These are phyloP conservation scores for Orycteropus afer DNA, from an alignment of 2,113 vertebrate genomes.

Conservation along the genomic window DNA sequence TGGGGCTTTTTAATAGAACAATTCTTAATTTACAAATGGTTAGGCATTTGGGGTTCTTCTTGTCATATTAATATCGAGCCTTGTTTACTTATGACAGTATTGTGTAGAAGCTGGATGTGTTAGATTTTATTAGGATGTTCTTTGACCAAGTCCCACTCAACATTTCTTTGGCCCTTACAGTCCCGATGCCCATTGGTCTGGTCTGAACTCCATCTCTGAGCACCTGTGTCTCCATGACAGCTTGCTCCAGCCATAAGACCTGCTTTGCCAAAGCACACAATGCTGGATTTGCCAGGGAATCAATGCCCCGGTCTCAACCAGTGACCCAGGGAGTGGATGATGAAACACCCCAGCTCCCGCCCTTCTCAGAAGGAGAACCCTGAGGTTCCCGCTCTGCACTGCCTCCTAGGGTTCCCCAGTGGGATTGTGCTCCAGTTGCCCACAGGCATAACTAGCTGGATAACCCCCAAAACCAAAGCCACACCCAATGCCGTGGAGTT, in stretches of 20 bases:
- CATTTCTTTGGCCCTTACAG: background rate
- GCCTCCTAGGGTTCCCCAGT: too few relatives aligned
- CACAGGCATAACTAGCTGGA: too few relatives aligned
- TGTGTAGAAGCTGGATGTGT: background rate
- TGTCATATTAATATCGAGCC: background rate
- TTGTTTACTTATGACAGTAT: background rate
- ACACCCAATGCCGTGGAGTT: too few relatives aligned
- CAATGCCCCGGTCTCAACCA: background rate
- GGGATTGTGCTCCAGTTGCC: background rate
- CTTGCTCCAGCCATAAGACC: rapidly evolving
- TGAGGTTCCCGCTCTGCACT: too few relatives aligned
- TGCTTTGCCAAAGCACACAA: too few relatives aligned
- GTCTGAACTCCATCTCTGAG: background rate
- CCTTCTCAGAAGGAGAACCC: background rate
- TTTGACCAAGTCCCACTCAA: background rate
- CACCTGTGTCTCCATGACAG: background rate
- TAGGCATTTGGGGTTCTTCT: background rate
- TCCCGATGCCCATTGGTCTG: too few relatives aligned
- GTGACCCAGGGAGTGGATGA: background rate
- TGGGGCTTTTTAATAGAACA: background rate
- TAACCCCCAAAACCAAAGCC: too few relatives aligned
- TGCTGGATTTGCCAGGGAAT: background rate
- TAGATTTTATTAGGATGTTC: background rate
- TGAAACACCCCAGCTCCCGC: background rate
- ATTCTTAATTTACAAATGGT: background rate